phyloP scores from a whole-genome alignment of 2,113 vertebrate genomes.

The Larimichthys crocea region DNA sequence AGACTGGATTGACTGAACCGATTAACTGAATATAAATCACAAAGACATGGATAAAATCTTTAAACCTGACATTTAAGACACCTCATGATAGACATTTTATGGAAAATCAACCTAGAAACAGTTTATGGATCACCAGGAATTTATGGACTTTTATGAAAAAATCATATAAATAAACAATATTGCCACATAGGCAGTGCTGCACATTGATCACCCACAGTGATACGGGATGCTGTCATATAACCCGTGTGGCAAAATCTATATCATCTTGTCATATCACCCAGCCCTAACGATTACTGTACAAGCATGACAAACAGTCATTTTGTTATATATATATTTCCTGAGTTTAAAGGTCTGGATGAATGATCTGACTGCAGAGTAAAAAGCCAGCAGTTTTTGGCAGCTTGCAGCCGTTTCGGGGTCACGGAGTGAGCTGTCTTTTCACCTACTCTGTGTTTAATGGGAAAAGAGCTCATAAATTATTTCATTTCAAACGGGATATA shows the following conservation, averaged over 20 bases:
- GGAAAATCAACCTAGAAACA: not conserved
- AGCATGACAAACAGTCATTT: not conserved
- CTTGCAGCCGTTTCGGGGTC: conserved; percentile 9
- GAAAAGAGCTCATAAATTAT: not conserved
- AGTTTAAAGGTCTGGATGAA: not conserved
- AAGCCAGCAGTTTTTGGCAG: not conserved
- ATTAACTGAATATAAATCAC: no score
- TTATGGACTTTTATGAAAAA: not conserved
- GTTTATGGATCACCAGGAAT: not conserved
- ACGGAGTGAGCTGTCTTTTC: conserved; percentile 1
- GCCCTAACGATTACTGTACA: not conserved
- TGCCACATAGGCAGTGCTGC: not conserved
- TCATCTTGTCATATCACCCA: not conserved
- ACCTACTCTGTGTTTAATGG: not conserved
- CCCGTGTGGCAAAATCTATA: not conserved
- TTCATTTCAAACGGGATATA: not conserved
- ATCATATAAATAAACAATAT: not conserved
- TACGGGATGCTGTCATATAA: not conserved
- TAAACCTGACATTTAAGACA: not conserved
- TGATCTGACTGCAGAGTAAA: conserved; percentile 9
- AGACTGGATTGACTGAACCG: not conserved
- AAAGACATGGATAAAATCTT: not conserved
- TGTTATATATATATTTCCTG: not conserved
- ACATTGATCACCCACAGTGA: not conserved
- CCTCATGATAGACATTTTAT: not conserved